phyloP scores from a whole-genome alignment of 2,797 vertebrate genomes.

The Crocidura indochinensis region DNA sequence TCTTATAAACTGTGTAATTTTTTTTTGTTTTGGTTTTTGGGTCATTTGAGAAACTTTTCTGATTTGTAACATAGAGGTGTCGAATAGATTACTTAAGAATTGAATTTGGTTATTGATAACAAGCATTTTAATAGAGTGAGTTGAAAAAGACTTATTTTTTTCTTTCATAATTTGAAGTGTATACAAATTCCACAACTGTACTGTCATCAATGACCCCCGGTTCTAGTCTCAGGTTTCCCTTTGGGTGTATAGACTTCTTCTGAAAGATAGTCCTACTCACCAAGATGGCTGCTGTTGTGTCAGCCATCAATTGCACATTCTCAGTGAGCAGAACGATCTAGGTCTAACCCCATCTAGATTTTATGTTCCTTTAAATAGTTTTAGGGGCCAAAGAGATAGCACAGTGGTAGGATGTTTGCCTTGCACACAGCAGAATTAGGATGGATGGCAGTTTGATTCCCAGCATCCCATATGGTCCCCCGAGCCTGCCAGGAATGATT shows the following conservation, averaged over 20 bases:
- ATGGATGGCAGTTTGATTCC: too few relatives aligned
- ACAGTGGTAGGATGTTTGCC: too few relatives aligned
- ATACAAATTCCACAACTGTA: neutral
- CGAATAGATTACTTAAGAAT: conserved; percentile 22
- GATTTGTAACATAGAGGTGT: neutral
- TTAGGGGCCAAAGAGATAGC: neutral
- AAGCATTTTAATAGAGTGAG: conserved; percentile 47
- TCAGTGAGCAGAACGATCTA: neutral
- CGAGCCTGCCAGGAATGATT: too few relatives aligned
- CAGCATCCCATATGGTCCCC: too few relatives aligned
- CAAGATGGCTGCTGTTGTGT: neutral
- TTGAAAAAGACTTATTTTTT: conserved; percentile 49
- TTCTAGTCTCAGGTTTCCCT: neutral
- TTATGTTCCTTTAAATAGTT: neutral
- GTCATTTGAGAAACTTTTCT: conserved; percentile 25
- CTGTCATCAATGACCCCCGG: neutral
- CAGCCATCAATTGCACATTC: conserved; percentile 39
- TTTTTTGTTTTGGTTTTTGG: too few relatives aligned
- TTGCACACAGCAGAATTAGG: too few relatives aligned
- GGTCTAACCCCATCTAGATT: too few relatives aligned
- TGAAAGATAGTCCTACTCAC: neutral
- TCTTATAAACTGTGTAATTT: conserved; percentile 35
- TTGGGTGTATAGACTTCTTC: neutral
- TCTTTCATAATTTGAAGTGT: conserved; percentile 29
- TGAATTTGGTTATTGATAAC: conserved; percentile 12